A percentile compares a stretch with the other conserved stretches of the same genome.
phyloP scores from a whole-genome alignment of 1,140 invertebrate species.

The Drosophila busckii region DNA sequence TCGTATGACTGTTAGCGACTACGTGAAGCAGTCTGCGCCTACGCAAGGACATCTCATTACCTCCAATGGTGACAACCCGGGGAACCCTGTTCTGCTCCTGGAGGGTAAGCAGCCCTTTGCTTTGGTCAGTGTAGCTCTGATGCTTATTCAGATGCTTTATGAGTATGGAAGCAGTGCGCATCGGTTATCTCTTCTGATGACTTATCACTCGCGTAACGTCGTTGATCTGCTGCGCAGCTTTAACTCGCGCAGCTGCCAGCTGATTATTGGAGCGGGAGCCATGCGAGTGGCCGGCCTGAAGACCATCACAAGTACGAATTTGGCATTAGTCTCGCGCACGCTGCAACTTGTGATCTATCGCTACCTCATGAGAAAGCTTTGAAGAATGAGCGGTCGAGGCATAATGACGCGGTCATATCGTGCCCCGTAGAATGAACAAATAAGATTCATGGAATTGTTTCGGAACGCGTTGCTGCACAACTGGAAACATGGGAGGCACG shows the following conservation, averaged over 20 bases:
- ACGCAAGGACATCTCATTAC: conserved; percentile 57
- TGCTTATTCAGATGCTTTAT: conserved; percentile 91
- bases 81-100: conserved; percentile 83
- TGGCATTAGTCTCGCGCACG: conserved; percentile 94
- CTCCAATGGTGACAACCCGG: conserved; percentile 7
- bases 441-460: conserved; percentile 94
- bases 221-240: conserved; percentile 93
- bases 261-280: conserved; percentile 97
- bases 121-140: conserved; percentile 90
- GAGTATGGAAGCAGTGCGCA: conserved; percentile 92
- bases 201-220: conserved; percentile 87
- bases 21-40: conserved; percentile 50
- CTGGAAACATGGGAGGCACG: conserved; percentile 93
- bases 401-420: conserved; percentile 93
- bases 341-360: conserved; percentile 89
- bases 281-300: conserved; percentile 96
- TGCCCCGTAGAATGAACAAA: conserved; percentile 94
- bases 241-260: conserved; percentile 95
- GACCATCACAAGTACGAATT: conserved; percentile 96
- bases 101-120: conserved; percentile 90
- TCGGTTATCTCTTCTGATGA: conserved; percentile 83
- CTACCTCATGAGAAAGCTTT: conserved; percentile 86
- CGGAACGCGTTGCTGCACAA: conserved; percentile 88
- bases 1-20: conserved; percentile 82
- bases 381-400: conserved; percentile 82